Conservation (phyloP, 2,113 vertebrate genomes). For the Anhinga anhinga region DNA sequence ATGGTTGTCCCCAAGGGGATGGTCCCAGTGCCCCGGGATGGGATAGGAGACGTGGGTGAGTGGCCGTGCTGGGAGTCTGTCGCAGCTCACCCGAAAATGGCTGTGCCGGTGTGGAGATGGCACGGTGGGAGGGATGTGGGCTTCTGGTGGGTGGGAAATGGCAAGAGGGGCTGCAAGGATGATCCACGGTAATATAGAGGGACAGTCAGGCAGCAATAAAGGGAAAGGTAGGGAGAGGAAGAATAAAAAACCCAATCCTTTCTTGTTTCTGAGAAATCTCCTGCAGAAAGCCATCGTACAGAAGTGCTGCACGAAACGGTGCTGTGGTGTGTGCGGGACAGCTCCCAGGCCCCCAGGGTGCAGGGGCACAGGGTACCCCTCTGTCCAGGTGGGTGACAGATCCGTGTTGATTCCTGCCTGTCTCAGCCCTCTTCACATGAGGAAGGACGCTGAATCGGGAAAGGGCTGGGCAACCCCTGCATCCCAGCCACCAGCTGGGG, state of each 20-base stretch:
- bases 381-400: accelerated
- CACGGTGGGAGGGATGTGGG: accelerated
- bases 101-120: neutral
- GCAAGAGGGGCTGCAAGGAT: neutral
- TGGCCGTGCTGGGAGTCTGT: accelerated
- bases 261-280: neutral
- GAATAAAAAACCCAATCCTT: neutral
- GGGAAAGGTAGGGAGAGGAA: neutral
- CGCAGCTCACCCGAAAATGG: accelerated
- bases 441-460: accelerated
- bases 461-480: neutral
- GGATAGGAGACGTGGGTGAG: neutral
- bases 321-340: accelerated
- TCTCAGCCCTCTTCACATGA: neutral
- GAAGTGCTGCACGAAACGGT: neutral
- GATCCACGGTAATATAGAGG: neutral
- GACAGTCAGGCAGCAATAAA: neutral
- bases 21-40: neutral
- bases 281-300: neutral
- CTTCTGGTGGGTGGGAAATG: neutral
- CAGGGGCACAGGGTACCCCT: neutral
- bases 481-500: neutral
- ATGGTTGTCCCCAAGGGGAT: neutral
- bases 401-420: neutral
- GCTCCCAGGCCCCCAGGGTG: neutral